Base-by-base conservation (phyloP, 2,888 invertebrate species). In the Smittia sp. region DNA sequence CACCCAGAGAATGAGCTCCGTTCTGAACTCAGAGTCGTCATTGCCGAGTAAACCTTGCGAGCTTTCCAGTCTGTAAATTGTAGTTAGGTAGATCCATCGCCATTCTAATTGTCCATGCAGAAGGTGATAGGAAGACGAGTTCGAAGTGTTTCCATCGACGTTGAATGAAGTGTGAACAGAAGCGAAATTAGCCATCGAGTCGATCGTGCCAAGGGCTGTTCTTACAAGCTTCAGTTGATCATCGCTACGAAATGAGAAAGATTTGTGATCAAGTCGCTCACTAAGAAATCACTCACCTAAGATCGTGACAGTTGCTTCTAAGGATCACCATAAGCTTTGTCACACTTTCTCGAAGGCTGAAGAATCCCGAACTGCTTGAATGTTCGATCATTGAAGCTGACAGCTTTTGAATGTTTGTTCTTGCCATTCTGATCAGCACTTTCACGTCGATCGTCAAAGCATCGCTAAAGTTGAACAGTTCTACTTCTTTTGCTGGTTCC, bases 51-150 rank as follows among this genome's bases (percentile, higher is more conserved):
- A 79, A 76, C 74, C 46, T 76, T 67, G 62, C 75, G 46, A 52
- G 69, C 22, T 66, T 58, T 39, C 52, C 41, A 75, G 77, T 76
- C 76, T 78, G 46, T 79, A 75, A 13, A 79, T 73, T 54, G 79
- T 77, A 63, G 79, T 78, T 22, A 81, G 75, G 75, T 82, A 81
- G 38, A 82, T 75, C 13, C 82, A 75, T 62, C 80, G 79, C 83
- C 82, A 82, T 76, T 82, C 82, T 0, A 83, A 76, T 1, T 77
- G 75, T 1, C 83, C 83, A 74, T 82, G 82, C 2, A 82, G 77
- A 1, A 82, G 76, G 74, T 83, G 83, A 78, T 81, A 82, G 1
- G 79, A 78, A 4, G 82, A 78, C 1, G 79, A 77, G 58, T 63
- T 41, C 7, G 73, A 73, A 6, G 25, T 2, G 22, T 73, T 73